A percentile compares a stretch with the other conserved stretches of the same genome.
phyloP scores from a whole-genome alignment of 2,797 vertebrate species.

The Anguilla megastoma region DNA sequence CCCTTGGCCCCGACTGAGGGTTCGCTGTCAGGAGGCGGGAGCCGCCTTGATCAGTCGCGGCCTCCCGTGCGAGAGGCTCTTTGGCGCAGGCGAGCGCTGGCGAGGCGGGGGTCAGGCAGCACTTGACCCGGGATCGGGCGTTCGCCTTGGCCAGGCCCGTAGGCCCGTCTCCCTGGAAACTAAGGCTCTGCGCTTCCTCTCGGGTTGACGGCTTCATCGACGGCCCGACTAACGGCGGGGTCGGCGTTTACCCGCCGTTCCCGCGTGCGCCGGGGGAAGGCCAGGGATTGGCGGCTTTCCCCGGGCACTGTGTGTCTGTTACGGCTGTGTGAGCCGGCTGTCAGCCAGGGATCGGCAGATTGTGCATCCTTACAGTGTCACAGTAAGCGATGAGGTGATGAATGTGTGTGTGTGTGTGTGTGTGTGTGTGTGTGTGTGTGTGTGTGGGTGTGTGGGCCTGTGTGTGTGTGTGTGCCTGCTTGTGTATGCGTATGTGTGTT shows the following conservation, averaged over 20 bases:
- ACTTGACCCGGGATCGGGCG: slow-evolving; percentile 65
- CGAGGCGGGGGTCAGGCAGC: slow-evolving; percentile 75
- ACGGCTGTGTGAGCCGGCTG: background rate
- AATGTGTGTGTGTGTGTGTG: background rate
- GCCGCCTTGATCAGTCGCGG: slow-evolving; percentile 60
- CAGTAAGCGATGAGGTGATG: background rate
- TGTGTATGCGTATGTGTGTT: background rate
- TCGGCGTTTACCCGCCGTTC: slow-evolving; percentile 65
- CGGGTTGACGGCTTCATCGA: slow-evolving; percentile 75
- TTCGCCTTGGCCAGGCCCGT: slow-evolving; percentile 52
- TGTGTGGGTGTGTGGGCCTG: background rate
- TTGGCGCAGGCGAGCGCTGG: slow-evolving; percentile 77
- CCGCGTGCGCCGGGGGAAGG: slow-evolving; percentile 44
- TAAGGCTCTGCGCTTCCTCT: slow-evolving; percentile 65
- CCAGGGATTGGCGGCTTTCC: slow-evolving; percentile 43
- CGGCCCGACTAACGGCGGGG: slow-evolving; percentile 74
- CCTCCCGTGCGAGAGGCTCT: slow-evolving; percentile 60
- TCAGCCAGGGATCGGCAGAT: background rate
- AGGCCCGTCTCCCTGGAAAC: slow-evolving; percentile 54
- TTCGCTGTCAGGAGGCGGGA: slow-evolving; percentile 24
- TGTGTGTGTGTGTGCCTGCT: slow-evolving; percentile 18
- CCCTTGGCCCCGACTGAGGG: slow-evolving; percentile 37
- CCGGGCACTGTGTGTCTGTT: background rate
- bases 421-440: slow-evolving; percentile 36
- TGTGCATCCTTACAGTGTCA: background rate